Percentiles rank a stretch among this genome's conserved stretches.
Conservation (phyloP, 2,113 vertebrate species). For the Dasyprocta punctata region DNA sequence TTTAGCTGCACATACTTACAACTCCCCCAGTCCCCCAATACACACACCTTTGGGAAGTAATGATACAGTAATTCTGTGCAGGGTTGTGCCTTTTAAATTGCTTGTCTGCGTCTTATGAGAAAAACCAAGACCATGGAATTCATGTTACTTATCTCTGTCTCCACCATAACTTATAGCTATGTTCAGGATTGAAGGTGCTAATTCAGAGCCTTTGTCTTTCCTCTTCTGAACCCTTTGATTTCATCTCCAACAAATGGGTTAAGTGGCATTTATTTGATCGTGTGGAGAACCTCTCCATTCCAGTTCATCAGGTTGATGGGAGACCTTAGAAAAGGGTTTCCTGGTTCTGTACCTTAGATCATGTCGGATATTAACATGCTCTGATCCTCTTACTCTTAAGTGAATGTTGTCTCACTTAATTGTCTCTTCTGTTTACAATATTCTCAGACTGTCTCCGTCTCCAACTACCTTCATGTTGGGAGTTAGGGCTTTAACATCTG, state of each 20-base stretch:
- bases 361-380: background rate
- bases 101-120: slow-evolving; percentile 61
- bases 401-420: background rate
- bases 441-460: background rate
- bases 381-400: background rate
- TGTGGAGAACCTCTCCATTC: background rate
- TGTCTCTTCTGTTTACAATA: background rate
- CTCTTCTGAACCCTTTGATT: slow-evolving; percentile 50
- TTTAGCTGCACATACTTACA: background rate
- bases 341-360: background rate
- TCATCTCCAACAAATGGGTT: background rate
- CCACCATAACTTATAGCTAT: slow-evolving; percentile 33
- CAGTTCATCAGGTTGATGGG: background rate
- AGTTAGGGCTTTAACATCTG: background rate
- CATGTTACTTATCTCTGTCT: slow-evolving; percentile 11
- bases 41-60: slow-evolving; percentile 3
- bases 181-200: slow-evolving; percentile 35
- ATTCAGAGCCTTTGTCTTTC: slow-evolving; percentile 43
- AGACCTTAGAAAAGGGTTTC: background rate
- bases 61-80: background rate
- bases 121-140: slow-evolving; percentile 55
- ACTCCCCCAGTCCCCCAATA: background rate
- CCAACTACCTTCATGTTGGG: background rate
- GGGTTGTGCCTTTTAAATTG: slow-evolving; percentile 43
- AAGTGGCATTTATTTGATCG: background rate